Conservation (phyloP, 2,797 vertebrate species). For the Schizothorax lantsangensis region DNA sequence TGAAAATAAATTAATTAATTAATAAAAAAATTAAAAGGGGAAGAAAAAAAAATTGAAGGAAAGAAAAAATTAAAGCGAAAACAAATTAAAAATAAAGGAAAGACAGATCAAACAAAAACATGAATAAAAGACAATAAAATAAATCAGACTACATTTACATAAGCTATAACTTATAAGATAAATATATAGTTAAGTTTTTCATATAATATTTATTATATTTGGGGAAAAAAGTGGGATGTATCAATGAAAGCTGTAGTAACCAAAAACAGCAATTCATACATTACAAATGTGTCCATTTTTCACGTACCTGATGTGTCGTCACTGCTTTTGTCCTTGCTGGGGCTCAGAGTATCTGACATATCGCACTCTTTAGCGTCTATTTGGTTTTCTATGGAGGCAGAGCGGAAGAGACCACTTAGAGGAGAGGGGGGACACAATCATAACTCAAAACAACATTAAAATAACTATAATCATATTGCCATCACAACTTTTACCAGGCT, state of each 20-base stretch:
- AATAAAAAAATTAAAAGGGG: not conserved
- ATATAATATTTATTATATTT: not conserved
- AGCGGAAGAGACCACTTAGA: conserved; percentile 67
- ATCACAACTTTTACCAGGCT: not conserved
- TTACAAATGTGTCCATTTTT: not conserved
- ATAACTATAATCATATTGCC: not conserved
- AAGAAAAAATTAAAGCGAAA: not conserved
- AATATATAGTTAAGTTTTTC: not conserved
- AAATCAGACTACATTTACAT: not conserved
- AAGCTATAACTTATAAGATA: not conserved
- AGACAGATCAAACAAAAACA: not conserved
- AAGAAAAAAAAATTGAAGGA: not conserved
- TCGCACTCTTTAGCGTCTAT: conserved; percentile 93
- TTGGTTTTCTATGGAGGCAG: conserved; percentile 84
- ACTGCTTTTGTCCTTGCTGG: conserved; percentile 97
- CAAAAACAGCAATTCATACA: not conserved
- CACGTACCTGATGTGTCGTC: conserved; percentile 94
- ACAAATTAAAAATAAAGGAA: not conserved
- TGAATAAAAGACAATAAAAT: not conserved
- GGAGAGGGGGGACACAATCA: conserved; percentile 16
- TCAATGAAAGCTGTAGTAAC: not conserved
- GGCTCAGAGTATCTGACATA: conserved; percentile 97
- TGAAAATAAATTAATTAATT: too few species aligned
- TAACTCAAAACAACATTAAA: conserved; percentile 25
- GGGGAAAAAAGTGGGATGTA: not conserved